Conservation (phyloP, 2,113 vertebrate species). For the Poeciliopsis prolifica region DNA sequence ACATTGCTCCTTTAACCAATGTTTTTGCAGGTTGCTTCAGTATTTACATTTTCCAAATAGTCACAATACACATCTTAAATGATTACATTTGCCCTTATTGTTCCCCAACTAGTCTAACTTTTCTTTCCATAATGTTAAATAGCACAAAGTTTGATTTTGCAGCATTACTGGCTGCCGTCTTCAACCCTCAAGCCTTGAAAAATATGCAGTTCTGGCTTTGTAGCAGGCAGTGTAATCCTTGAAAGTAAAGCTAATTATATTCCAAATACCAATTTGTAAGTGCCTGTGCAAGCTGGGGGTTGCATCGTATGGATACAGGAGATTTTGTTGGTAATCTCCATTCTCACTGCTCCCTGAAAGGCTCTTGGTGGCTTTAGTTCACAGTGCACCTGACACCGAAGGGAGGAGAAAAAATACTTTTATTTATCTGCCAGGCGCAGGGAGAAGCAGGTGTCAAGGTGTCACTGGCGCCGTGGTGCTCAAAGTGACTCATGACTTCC, state of each 20-base stretch:
- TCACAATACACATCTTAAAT: not conserved
- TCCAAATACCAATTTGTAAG: conserved; percentile 59
- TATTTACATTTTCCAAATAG: not conserved
- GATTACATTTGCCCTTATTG: conserved; percentile 5
- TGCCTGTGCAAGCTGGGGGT: conserved; percentile 59
- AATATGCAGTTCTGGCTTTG: conserved; percentile 53
- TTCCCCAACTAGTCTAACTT: conserved; percentile 10
- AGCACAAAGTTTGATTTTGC: conserved; percentile 47
- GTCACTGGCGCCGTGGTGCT: conserved; percentile 31
- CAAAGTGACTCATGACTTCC: conserved; percentile 45
- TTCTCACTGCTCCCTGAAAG: conserved; percentile 47
- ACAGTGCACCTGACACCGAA: conserved; percentile 40
- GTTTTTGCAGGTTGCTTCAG: not conserved
- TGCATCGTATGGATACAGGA: conserved; percentile 57
- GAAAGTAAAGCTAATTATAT: conserved; percentile 71
- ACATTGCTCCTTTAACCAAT: too few relatives aligned
- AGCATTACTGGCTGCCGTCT: conserved; percentile 39
- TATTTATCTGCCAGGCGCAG: conserved; percentile 49
- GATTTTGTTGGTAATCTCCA: conserved; percentile 66
- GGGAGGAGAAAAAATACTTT: conserved; percentile 5
- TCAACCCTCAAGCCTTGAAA: conserved; percentile 39
- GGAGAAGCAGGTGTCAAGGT: conserved; percentile 48
- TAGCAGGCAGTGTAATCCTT: conserved; percentile 63
- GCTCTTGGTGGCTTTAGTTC: conserved; percentile 57
- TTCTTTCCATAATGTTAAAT: conserved; percentile 30